These are phyloP conservation scores for Orthosia incerta DNA, from an alignment of 2,888 invertebrate genomes.

Conservation along the genomic window DNA sequence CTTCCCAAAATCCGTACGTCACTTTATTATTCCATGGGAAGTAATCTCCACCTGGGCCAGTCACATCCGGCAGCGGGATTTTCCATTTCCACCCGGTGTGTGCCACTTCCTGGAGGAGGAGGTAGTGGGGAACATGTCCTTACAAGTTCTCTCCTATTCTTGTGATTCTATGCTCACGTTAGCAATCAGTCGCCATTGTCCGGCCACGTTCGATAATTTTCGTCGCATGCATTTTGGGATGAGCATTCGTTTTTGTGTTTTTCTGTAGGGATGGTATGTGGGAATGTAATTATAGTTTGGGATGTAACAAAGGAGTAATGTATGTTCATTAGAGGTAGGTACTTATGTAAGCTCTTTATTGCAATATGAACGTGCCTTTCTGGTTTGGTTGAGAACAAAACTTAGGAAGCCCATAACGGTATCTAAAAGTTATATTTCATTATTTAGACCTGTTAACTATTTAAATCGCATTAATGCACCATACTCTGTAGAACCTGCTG, in stretches of 20 bases:
- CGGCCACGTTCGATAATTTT: constrained; percentile 56
- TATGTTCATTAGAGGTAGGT: not conserved
- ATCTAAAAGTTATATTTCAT: not conserved
- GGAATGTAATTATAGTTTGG: constrained; percentile 30
- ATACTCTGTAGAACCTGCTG: not conserved
- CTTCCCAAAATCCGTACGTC: constrained; percentile 64
- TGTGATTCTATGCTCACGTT: constrained; percentile 63
- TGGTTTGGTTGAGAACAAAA: not conserved
- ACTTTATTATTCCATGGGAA: constrained; percentile 75
- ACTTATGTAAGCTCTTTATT: not conserved
- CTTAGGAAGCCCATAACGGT: not conserved
- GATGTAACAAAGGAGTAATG: not conserved
- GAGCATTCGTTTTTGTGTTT: constrained; percentile 30
- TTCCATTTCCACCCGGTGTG: constrained; percentile 83
- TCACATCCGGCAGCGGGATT: constrained; percentile 81
- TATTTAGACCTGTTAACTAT: not conserved
- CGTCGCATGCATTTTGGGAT: constrained; percentile 52
- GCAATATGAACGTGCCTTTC: not conserved
- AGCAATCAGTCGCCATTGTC: constrained; percentile 73
- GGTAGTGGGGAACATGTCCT: constrained; percentile 49
- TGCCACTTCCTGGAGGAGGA: constrained; percentile 75
- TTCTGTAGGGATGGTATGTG: not conserved
- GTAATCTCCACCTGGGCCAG: constrained; percentile 80
- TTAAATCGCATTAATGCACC: constrained; percentile 2
- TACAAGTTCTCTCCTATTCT: constrained; percentile 64